A percentile compares a stretch with the other conserved stretches of the same genome.
Evolutionary conservation across 92 coral and sea anemone genomes (phyloP).

Genomic region (Micromussa lordhowensis): DNA sequence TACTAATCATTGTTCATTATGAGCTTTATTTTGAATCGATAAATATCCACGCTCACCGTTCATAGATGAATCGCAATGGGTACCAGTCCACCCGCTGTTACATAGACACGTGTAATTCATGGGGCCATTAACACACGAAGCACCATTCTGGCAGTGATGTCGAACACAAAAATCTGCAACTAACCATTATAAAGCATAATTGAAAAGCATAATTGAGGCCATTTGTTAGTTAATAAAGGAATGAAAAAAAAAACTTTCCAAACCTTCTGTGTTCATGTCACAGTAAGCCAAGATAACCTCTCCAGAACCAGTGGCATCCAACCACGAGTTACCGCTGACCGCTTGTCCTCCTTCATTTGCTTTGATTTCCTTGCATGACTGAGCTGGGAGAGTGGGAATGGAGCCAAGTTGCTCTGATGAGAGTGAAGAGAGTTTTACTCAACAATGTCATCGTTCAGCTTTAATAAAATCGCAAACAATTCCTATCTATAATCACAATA

Average conservation of each 20-base stretch:
- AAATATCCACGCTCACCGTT: background rate
- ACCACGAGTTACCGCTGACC: constrained; percentile 23
- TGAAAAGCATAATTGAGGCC: background rate
- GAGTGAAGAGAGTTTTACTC: background rate
- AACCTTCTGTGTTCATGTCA: constrained; percentile 27
- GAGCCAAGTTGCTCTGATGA: constrained; percentile 3
- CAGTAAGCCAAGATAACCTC: constrained; percentile 11
- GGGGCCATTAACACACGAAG: background rate
- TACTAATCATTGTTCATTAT: too few relatives aligned
- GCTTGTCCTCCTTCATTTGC: constrained; percentile 29
- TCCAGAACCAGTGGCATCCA: constrained; percentile 14
- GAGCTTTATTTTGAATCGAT: too few relatives aligned
- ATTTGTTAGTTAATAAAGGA: background rate
- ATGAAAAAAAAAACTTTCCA: background rate
- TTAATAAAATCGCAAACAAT: too few relatives aligned
- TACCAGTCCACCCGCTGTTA: background rate
- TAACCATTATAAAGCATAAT: background rate
- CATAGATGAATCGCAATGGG: background rate
- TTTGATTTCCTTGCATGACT: constrained; percentile 14
- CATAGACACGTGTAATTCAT: constrained; percentile 4
- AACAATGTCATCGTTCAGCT: background rate
- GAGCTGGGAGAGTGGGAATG: constrained; percentile 9
- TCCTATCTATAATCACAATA: background rate
- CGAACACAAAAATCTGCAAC: constrained; percentile 7
- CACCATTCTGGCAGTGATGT: background rate